These are phyloP conservation scores for Tetramorium simillimum DNA, from an alignment of 1,140 invertebrate species.

Conservation along the genomic window DNA sequence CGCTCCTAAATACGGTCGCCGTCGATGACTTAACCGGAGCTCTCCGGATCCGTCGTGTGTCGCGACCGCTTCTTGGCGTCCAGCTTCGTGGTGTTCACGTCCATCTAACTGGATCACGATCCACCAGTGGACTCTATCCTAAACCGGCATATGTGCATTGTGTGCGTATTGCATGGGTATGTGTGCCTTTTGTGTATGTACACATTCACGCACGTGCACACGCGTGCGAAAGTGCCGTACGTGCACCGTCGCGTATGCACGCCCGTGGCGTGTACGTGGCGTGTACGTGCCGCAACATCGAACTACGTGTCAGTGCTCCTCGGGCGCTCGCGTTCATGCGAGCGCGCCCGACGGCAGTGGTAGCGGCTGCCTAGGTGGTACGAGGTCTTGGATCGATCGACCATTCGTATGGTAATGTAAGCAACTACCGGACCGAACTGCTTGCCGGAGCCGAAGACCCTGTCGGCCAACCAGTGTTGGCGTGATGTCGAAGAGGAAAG, in stretches of 20 bases:
- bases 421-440: slow-evolving; percentile 82
- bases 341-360: slow-evolving; percentile 26
- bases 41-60: slow-evolving; percentile 12
- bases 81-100: not conserved
- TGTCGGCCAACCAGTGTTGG: slow-evolving; percentile 66
- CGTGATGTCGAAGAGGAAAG: slow-evolving; percentile 66
- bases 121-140: not conserved
- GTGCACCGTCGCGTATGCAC: slow-evolving; percentile 27
- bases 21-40: slow-evolving; percentile 60
- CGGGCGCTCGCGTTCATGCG: slow-evolving; percentile 34
- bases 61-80: not conserved
- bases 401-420: slow-evolving; percentile 85
- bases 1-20: slow-evolving; percentile 58
- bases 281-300: slow-evolving; percentile 47
- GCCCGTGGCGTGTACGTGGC: slow-evolving; percentile 35
- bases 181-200: not conserved
- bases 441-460: slow-evolving; percentile 77
- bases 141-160: not conserved
- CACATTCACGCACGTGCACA: not conserved
- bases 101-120: slow-evolving; percentile 12
- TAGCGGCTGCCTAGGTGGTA: slow-evolving; percentile 61
- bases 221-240: not conserved
- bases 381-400: slow-evolving; percentile 80
- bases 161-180: not conserved
- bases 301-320: slow-evolving; percentile 54